A percentile compares a stretch with the other conserved stretches of the same genome.
Evolutionary conservation across 2,888 invertebrate species (phyloP).

Genomic region (Amblyjoppa proteus): DNA sequence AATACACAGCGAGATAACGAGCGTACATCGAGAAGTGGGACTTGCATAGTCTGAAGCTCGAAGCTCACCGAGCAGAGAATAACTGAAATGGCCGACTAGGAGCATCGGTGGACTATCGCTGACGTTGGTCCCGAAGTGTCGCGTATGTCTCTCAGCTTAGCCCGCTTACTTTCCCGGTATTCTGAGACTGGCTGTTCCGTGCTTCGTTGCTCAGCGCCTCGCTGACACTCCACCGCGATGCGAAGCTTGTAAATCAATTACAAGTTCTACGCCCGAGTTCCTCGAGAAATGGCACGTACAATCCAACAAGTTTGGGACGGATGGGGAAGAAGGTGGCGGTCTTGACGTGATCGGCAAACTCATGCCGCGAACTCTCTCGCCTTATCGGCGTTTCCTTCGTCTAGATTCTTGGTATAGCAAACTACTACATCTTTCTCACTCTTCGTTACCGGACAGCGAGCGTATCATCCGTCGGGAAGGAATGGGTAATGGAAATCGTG

Average conservation of each 20-base stretch:
- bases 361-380: slow-evolving; percentile 70
- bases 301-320: slow-evolving; percentile 76
- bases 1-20: not conserved
- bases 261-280: slow-evolving; percentile 78
- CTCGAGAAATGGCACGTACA: slow-evolving; percentile 82
- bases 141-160: slow-evolving; percentile 36
- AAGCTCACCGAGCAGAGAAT: slow-evolving; percentile 3
- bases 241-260: slow-evolving; percentile 84
- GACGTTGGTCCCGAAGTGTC: slow-evolving; percentile 38
- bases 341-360: slow-evolving; percentile 83
- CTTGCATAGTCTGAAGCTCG: not conserved
- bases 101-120: slow-evolving; percentile 11
- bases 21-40: not conserved
- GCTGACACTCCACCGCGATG: slow-evolving; percentile 71
- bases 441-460: slow-evolving; percentile 30
- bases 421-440: slow-evolving; percentile 42
- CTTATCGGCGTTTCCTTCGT: slow-evolving; percentile 59
- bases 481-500: slow-evolving; percentile 41
- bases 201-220: slow-evolving; percentile 30
- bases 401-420: slow-evolving; percentile 6
- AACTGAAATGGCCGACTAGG: not conserved
- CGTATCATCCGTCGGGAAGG: slow-evolving; percentile 10
- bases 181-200: slow-evolving; percentile 14
- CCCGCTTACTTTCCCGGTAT: slow-evolving; percentile 23
- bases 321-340: slow-evolving; percentile 28